A percentile compares a stretch with the other conserved stretches of the same genome.
These are phyloP conservation scores for Opisthocomus hoazin DNA, from an alignment of 2,113 vertebrate genomes.

Conservation along the genomic window DNA sequence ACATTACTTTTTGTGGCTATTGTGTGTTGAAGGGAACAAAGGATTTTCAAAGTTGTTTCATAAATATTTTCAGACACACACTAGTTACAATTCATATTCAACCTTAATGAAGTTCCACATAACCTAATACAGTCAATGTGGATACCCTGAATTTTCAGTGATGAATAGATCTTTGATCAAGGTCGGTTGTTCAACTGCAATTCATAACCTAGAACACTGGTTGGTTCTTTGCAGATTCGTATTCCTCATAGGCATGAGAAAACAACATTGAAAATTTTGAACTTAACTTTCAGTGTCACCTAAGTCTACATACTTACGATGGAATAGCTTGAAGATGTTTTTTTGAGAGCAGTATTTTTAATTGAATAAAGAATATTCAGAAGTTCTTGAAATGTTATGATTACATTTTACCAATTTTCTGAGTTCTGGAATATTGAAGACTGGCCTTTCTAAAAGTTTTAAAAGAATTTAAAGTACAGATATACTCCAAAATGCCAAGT, in stretches of 20 bases:
- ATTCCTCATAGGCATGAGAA: neutral
- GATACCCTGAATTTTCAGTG: neutral
- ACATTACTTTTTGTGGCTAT: neutral
- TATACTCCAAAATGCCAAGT: neutral
- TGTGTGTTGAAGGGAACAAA: neutral
- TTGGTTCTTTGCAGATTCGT: neutral
- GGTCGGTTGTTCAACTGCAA: neutral
- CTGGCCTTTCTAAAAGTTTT: neutral
- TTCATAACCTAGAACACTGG: neutral
- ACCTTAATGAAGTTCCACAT: neutral
- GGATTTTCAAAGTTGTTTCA: neutral
- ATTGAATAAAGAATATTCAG: neutral
- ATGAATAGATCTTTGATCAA: slow-evolving; percentile 15
- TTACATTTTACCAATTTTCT: neutral
- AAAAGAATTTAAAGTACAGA: neutral
- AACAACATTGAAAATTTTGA: neutral
- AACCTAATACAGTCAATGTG: neutral
- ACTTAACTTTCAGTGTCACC: neutral
- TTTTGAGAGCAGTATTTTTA: neutral
- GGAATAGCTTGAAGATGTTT: neutral
- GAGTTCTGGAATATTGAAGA: neutral
- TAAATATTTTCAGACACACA: neutral
- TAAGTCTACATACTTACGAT: neutral
- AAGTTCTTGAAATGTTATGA: neutral
- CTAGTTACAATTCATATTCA: neutral